phyloP scores from a whole-genome alignment of 2,113 vertebrate genomes.

The Megaleporinus macrocephalus region DNA sequence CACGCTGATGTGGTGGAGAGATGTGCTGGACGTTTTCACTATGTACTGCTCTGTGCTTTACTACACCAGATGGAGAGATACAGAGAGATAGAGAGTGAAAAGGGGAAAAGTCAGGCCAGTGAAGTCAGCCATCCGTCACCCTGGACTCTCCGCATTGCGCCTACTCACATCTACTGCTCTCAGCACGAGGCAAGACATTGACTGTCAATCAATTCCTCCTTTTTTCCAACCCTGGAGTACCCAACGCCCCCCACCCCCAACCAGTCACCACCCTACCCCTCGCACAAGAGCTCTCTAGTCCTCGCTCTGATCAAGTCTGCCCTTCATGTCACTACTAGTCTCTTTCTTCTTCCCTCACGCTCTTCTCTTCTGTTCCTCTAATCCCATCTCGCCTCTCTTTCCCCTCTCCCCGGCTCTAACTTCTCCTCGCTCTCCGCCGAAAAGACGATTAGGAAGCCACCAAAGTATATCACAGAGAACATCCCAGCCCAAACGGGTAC shows the following conservation, averaged over 20 bases:
- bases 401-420: neutral
- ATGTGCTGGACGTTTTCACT: conserved; percentile 13
- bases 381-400: conserved; percentile 23
- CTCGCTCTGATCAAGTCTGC: conserved; percentile 8
- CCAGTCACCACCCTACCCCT: neutral
- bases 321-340: conserved; percentile 16
- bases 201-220: conserved; percentile 48
- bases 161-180: conserved; percentile 35
- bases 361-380: conserved; percentile 12
- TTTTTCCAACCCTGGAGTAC: conserved; percentile 5
- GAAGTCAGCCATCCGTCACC: conserved; percentile 35
- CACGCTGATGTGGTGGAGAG: conserved; percentile 33
- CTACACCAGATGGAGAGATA: conserved; percentile 5
- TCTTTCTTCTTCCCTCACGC: neutral
- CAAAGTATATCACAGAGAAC: conserved; percentile 11
- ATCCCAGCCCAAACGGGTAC: neutral
- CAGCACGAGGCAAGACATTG: conserved; percentile 15
- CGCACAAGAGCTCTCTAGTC: neutral
- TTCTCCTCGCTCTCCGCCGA: conserved; percentile 37
- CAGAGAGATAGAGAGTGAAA: conserved; percentile 7
- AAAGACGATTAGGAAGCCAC: conserved; percentile 21
- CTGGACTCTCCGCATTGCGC: conserved; percentile 47
- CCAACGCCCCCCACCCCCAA: neutral
- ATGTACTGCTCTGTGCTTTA: conserved; percentile 19
- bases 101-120: neutral